Evolutionary conservation across 2,113 vertebrate genomes (phyloP).

Genomic region (Serilophus lunatus): DNA sequence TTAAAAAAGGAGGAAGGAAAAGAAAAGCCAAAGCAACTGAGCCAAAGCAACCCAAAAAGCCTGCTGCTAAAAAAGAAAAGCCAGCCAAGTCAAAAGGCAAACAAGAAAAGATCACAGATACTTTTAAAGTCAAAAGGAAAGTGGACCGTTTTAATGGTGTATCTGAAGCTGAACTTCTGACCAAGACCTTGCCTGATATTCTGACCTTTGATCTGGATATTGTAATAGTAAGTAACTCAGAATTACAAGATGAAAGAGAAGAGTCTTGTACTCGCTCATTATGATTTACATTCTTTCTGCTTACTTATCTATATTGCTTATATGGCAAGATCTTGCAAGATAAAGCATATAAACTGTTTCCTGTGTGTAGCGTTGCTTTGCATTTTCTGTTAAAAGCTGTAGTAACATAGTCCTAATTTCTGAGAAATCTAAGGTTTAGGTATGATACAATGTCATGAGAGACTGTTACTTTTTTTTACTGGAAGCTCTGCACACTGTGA

Average conservation of each 20-base stretch:
- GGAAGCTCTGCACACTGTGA: background rate
- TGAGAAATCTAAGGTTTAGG: background rate
- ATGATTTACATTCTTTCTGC: background rate
- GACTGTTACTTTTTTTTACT: background rate
- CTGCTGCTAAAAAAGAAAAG: conserved; percentile 66
- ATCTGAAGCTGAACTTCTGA: conserved; percentile 94
- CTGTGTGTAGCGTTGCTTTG: background rate
- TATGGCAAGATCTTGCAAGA: conserved; percentile 3
- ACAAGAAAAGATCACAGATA: conserved; percentile 96
- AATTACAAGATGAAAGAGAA: background rate
- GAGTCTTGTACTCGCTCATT: background rate
- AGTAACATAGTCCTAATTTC: background rate
- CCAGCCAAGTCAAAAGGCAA: conserved; percentile 81
- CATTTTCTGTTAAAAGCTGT: background rate
- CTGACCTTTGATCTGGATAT: conserved; percentile 94
- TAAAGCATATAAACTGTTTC: background rate
- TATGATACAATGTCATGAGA: background rate
- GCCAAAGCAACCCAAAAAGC: conserved; percentile 70
- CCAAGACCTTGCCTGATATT: conserved; percentile 94
- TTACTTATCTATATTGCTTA: background rate
- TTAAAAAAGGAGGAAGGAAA: conserved; percentile 80
- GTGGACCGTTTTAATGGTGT: conserved; percentile 96
- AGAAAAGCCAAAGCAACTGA: conserved; percentile 79
- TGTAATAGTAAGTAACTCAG: conserved; percentile 87
- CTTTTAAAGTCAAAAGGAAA: conserved; percentile 96